Conservation (phyloP, 2,888 invertebrate species). For the Eupithecia subfuscata region DNA sequence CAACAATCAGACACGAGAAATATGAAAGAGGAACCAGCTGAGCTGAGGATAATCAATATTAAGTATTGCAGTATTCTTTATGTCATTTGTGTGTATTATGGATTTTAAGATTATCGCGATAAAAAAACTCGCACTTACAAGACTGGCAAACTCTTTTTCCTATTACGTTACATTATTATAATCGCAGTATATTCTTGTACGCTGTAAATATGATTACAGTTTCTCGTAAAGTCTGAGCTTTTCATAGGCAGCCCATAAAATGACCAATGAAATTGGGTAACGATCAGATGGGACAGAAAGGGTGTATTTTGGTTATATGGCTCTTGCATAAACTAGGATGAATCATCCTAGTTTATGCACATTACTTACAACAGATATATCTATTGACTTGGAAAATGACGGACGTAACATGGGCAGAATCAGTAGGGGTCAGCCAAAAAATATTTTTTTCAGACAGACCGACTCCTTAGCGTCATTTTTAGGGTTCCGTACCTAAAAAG, state of each 20-base stretch:
- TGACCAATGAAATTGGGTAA: slow-evolving; percentile 8
- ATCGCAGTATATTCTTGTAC: neutral
- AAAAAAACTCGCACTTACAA: neutral
- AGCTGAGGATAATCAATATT: too few species aligned
- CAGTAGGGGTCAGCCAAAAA: neutral
- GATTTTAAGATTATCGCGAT: neutral
- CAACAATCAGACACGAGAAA: too few species aligned
- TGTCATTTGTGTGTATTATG: too few species aligned
- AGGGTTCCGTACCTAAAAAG: too few species aligned
- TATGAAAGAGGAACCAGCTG: too few species aligned
- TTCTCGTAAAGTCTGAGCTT: neutral
- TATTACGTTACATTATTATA: neutral
- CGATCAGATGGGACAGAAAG: neutral
- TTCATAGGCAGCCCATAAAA: slow-evolving; percentile 2
- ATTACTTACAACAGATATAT: neutral
- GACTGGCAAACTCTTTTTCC: neutral
- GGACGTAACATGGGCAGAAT: neutral
- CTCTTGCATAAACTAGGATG: neutral
- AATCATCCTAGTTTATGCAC: too few species aligned
- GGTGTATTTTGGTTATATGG: neutral
- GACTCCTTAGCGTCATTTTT: neutral
- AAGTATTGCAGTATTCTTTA: too few species aligned
- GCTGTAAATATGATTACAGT: slow-evolving; percentile 1
- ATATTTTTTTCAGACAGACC: neutral
- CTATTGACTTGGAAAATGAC: neutral